Evolutionary conservation across 2,888 invertebrate genomes (phyloP).

Genomic region (Prosopocoilus inquinatus): DNA sequence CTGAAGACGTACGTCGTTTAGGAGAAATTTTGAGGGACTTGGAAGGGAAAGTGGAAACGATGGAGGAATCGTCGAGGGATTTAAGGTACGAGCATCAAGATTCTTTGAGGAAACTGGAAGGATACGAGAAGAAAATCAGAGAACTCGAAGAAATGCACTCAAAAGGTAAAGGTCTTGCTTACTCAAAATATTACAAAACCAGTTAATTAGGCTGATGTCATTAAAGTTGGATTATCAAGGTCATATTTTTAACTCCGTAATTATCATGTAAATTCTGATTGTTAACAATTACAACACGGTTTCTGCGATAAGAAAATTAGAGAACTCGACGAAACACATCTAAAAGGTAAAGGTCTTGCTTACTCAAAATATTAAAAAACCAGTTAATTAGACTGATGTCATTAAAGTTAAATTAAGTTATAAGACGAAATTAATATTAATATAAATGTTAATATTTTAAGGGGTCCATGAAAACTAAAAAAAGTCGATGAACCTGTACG

Average conservation of each 20-base stretch:
- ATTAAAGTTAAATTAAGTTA: too few species aligned
- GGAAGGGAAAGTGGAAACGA: conserved; percentile 6
- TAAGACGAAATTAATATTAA: too few species aligned
- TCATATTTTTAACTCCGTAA: too few species aligned
- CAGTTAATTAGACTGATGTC: too few species aligned
- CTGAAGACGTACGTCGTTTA: conserved; percentile 7
- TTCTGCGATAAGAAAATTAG: conserved; percentile 5
- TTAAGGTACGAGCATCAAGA: conserved; percentile 12
- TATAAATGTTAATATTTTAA: too few species aligned
- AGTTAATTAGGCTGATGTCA: too few species aligned
- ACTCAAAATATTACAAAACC: too few species aligned
- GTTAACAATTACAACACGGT: too few species aligned
- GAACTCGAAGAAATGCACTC: conserved; percentile 7
- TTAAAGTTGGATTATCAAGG: too few species aligned
- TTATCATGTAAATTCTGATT: too few species aligned
- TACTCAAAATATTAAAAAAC: too few species aligned
- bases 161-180: background rate
- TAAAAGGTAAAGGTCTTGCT: background rate
- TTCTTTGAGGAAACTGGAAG: conserved; percentile 8
- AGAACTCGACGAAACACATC: conserved; percentile 6
- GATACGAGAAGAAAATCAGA: conserved; percentile 3
- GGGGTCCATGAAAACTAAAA: too few species aligned
- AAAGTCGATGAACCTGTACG: background rate
- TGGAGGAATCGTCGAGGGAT: conserved; percentile 4
- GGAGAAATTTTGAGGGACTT: conserved; percentile 2